Percentiles rank a stretch among this genome's conserved stretches.
These are phyloP conservation scores for Molossus alvarezi DNA, from an alignment of 2,797 vertebrate genomes.

Conservation along the genomic window DNA sequence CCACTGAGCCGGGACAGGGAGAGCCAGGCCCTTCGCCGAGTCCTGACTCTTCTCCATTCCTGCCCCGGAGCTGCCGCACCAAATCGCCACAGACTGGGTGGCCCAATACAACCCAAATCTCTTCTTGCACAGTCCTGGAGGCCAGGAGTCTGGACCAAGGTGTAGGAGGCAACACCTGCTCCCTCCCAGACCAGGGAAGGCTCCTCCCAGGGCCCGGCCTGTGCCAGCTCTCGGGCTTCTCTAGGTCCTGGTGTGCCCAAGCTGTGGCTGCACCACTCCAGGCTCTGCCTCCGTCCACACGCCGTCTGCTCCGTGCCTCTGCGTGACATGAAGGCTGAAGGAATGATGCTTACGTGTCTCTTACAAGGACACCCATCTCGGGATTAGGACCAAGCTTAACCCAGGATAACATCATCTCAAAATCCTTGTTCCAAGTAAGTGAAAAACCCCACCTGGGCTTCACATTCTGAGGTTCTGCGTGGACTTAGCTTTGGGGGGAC, in stretches of 20 bases:
- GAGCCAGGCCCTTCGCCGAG: too few species aligned
- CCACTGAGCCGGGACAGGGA: not conserved
- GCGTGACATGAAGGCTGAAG: not conserved
- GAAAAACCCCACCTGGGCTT: too few species aligned
- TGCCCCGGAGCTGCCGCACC: not conserved
- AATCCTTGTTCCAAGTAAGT: not conserved
- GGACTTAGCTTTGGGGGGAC: not conserved
- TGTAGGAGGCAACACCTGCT: fast-evolving
- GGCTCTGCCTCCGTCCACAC: not conserved
- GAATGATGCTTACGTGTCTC: not conserved
- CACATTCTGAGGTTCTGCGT: not conserved
- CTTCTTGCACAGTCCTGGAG: not conserved
- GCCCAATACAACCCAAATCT: too few species aligned
- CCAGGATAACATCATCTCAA: not conserved
- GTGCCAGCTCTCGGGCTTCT: not conserved
- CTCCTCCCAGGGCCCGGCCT: too few species aligned
- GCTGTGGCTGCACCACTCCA: not conserved
- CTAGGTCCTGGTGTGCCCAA: fast-evolving
- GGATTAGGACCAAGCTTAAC: not conserved
- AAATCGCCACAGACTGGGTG: not conserved
- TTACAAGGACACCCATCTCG: not conserved
- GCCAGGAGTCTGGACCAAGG: not conserved
- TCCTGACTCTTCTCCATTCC: not conserved
- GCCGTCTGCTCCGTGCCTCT: not conserved
- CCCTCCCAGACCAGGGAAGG: not conserved